Evolutionary conservation across 2,888 invertebrate species (phyloP).

Genomic region (Himalopsyche japonica): DNA sequence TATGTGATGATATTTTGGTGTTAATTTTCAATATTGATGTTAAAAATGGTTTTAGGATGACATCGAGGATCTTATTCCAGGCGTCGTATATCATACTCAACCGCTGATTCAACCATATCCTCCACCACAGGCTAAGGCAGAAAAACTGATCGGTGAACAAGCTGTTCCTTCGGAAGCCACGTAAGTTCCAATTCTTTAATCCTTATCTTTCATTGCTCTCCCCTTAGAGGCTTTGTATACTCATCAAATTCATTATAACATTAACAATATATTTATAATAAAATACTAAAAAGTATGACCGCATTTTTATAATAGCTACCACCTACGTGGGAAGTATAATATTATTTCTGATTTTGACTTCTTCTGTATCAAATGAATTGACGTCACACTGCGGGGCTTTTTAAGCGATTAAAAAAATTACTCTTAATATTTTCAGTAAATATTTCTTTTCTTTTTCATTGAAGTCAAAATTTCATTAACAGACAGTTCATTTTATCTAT

Average conservation of each 20-base stretch:
- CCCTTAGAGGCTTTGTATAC: neutral
- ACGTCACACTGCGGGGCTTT: too few species aligned
- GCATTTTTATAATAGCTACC: too few species aligned
- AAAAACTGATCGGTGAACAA: constrained; percentile 71
- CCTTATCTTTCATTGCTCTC: neutral
- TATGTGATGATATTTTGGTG: too few species aligned
- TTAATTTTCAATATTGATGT: neutral
- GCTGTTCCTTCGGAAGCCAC: constrained; percentile 77
- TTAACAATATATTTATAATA: neutral
- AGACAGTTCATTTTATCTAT: too few species aligned
- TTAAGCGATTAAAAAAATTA: too few species aligned
- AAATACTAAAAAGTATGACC: too few species aligned
- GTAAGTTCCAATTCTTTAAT: constrained; percentile 60
- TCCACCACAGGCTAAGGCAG: constrained; percentile 66
- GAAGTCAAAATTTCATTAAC: too few species aligned
- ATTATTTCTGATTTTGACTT: too few species aligned
- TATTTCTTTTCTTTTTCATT: too few species aligned
- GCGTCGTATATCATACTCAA: constrained; percentile 66
- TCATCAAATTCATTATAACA: neutral
- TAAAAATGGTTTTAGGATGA: constrained; percentile 50
- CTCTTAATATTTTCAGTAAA: too few species aligned
- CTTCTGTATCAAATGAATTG: too few species aligned
- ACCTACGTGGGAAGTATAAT: too few species aligned
- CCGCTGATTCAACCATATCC: constrained; percentile 72
- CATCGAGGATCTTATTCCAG: constrained; percentile 62